These are phyloP conservation scores for Rhynchopsitta pachyrhyncha DNA, from an alignment of 2,113 vertebrate species.

Conservation along the genomic window DNA sequence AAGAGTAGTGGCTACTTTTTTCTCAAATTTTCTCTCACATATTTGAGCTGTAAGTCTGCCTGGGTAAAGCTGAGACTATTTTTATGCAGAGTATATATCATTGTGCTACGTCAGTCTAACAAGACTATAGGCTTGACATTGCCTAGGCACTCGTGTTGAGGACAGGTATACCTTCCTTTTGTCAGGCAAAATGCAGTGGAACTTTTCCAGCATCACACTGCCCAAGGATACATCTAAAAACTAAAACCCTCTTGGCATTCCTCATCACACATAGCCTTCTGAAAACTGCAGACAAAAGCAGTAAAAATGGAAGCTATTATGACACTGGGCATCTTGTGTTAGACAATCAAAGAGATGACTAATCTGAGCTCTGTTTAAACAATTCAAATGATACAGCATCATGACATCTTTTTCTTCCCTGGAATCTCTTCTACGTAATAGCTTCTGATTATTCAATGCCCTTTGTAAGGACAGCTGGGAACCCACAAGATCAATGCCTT, in stretches of 20 bases:
- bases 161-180: background rate
- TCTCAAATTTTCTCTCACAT: background rate
- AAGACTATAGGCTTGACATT: background rate
- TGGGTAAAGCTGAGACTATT: background rate
- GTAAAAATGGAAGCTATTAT: background rate
- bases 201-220: background rate
- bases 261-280: background rate
- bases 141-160: background rate
- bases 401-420: background rate
- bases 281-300: background rate
- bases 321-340: background rate
- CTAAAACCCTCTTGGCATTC: background rate
- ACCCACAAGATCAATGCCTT: background rate
- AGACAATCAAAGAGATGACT: background rate
- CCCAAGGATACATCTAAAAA: background rate
- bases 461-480: background rate
- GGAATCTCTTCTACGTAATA: background rate
- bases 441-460: background rate
- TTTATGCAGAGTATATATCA: background rate
- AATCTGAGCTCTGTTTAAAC: background rate
- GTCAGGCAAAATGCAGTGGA: background rate
- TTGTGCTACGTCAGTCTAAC: background rate
- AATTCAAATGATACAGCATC: background rate
- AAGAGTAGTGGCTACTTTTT: background rate
- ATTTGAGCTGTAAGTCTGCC: background rate